Evolutionary conservation across 2,797 vertebrate genomes (phyloP), one percentile per base, ranked within the genome.

Genomic region (Pseudocheirus occidentalis): DNA sequence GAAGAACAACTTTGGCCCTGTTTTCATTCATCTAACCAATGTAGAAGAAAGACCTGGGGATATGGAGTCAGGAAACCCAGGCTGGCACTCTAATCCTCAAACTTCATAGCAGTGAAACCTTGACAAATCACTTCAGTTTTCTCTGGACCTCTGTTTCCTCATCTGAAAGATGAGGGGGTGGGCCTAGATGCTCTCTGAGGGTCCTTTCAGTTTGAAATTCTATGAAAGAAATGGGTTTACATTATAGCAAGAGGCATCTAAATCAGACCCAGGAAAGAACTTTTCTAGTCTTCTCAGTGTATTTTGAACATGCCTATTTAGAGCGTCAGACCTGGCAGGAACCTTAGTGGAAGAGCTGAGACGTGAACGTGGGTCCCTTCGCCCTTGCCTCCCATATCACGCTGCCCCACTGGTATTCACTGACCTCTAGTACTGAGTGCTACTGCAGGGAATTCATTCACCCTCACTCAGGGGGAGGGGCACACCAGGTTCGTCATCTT

Each of bases 251-350:
- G 40, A 55, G 1, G 18, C 0, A 59, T 24, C 89, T 91, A 66
- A 73, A 81, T 21, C 57, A 94, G 94, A 95, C n/a, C 62, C 29
- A 34, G 9, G 34, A 46, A 92, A 92, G 93, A 92, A 87, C 54
- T 73, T 29, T 46, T 52, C 53, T 73, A 93, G 52, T 56, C 40
- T 12, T 55, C 10, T 40, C 56, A 40, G 46, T 34, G 54, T 95
- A 50, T 28, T 50, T 12, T 46, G 24, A 87, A 27, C 21, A 46
- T 50, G 40, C 0, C 73, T 87, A 50, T 14, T 9, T 21, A 46
- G 73, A 46, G 46, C 50, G 40, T 27, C 40, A 50, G 40, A 87
- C 40, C 9, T 27, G 24, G 73, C 40, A 87, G 40, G 40, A 87
- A 46, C 18, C 7, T 81, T 46, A 81, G 66, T 10, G n/a, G 66